A percentile compares a stretch with the other conserved stretches of the same genome.
phyloP scores from a whole-genome alignment of 2,113 vertebrate genomes.

The Cairina moschata region DNA sequence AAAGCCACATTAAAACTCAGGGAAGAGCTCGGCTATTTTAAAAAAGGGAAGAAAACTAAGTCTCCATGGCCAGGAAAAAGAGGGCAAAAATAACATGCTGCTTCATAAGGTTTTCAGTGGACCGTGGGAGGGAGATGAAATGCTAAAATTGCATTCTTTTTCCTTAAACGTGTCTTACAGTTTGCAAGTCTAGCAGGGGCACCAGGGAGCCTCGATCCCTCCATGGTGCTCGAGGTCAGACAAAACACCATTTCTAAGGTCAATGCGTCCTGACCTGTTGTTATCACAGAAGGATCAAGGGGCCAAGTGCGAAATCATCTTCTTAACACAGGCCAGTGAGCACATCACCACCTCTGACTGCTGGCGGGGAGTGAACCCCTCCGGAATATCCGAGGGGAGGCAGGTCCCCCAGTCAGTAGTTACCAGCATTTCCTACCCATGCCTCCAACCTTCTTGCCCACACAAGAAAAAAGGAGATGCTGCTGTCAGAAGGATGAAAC shows the following conservation, averaged over 20 bases:
- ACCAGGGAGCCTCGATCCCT: background rate
- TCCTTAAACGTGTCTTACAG: rapidly evolving
- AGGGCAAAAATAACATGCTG: rapidly evolving
- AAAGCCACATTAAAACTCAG: background rate
- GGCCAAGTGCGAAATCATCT: background rate
- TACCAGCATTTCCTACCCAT: background rate
- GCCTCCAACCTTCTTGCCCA: background rate
- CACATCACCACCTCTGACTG: background rate
- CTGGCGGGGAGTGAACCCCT: background rate
- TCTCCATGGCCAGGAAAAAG: rapidly evolving
- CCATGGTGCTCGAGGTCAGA: background rate
- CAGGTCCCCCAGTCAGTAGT: background rate
- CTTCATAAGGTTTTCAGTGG: background rate
- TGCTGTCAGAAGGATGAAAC: rapidly evolving
- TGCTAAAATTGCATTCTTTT: rapidly evolving
- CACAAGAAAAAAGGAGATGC: background rate
- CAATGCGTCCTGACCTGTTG: rapidly evolving
- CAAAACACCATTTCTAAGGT: rapidly evolving
- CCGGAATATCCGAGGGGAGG: background rate
- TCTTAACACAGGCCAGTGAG: background rate
- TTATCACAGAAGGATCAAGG: background rate
- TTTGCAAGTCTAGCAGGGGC: background rate
- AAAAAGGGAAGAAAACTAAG: background rate
- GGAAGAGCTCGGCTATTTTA: rapidly evolving
- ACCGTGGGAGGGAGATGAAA: background rate